Base-by-base conservation (phyloP, 2,888 invertebrate genomes). In the Corythucha ciliata region DNA sequence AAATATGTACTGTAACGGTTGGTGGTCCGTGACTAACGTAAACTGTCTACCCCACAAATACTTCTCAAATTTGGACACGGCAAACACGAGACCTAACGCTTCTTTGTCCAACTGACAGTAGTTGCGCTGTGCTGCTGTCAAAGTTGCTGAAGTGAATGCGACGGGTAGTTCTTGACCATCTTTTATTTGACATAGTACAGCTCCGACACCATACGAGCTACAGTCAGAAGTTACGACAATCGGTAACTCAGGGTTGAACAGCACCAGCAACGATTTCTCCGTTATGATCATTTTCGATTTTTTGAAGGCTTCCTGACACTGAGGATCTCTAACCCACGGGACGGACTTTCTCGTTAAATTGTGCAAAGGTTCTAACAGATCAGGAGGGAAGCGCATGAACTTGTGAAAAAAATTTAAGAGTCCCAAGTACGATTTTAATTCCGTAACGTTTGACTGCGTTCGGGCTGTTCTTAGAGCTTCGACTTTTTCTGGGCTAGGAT, bases 201-300 rank as follows among this genome's bases (percentile, higher is more conserved):
- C 60, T 42, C 59, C 61, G 12, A 59, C 25, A 21, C 60, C 61
- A 60, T 36, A 44, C 21, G 58, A 25, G 27, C 57, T 58, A 21
- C 59, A 62, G 44, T 64, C 63, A 7, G 37, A 10, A 12, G 63
- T 62, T 7, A 64, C 60, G 7, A 57, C 24, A 14, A 61, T 61
- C 33, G 59, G 58, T 29, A 54, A 20, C 14, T 61, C 51, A 46
- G 49, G 55, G 33, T 63, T 61, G 49, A 27, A 47, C 24, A 47
- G 14, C 3, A 47, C 47, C 26, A 47, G 55, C 63, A 40, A 63
- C 61, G 33, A 41, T 51, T 50, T 21, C 12, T 57, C 54, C 25
- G 61, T 61, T 44, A 61, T n/a, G 5, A 16, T 16, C 12, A 4
- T n/a, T 22, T 52, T 51, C 25, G 32, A 22, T 24, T 24, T 18